phyloP scores from a whole-genome alignment of 2,888 invertebrate species.

The Standfussiana lucernea region DNA sequence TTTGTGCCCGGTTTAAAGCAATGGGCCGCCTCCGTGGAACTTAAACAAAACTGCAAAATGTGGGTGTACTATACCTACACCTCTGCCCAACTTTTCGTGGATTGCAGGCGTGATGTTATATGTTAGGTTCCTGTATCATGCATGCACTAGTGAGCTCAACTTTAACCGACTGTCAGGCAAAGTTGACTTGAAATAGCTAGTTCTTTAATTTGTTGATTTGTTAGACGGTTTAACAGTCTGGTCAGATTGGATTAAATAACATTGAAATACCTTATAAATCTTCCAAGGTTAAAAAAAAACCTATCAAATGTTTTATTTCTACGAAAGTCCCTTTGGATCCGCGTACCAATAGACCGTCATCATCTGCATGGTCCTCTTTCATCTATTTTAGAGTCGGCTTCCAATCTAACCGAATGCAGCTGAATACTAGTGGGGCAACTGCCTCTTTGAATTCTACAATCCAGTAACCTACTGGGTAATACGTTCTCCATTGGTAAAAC shows the following conservation, averaged over 20 bases:
- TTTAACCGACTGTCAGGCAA: not conserved
- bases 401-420: too few relatives aligned
- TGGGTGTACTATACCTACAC: not conserved
- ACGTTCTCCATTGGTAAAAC: not conserved
- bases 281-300: conserved; percentile 1
- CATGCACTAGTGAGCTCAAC: not conserved
- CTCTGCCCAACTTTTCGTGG: not conserved
- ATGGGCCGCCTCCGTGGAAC: not conserved
- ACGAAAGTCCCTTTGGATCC: not conserved
- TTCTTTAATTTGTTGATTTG: conserved; percentile 7
- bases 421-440: not conserved
- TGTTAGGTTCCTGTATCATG: not conserved
- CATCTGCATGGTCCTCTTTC: not conserved
- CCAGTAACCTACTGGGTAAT: not conserved
- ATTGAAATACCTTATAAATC: not conserved
- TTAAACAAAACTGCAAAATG: not conserved
- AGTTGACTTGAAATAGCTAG: conserved; percentile 3
- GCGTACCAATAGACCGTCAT: not conserved
- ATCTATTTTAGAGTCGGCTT: not conserved
- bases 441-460: not conserved
- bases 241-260: conserved; percentile 1
- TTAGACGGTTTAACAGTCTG: not conserved
- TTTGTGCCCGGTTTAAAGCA: not conserved
- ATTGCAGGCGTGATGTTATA: not conserved
- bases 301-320: not conserved